A percentile compares a stretch with the other conserved stretches of the same genome.
These are phyloP conservation scores for Pseudorectes ferrugineus DNA, from an alignment of 2,113 vertebrate species.

Conservation along the genomic window DNA sequence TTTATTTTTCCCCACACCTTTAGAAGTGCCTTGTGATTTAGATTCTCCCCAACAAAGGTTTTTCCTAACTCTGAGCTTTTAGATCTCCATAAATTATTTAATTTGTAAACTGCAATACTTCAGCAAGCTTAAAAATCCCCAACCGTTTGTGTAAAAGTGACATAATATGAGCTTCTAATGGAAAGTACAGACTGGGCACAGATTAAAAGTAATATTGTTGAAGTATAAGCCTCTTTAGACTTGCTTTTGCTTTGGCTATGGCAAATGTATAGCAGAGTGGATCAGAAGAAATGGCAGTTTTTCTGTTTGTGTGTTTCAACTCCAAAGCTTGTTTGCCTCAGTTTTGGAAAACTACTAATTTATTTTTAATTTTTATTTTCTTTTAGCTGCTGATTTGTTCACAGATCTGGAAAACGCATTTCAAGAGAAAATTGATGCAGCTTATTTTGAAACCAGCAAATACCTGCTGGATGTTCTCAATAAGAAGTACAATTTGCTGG, in stretches of 20 bases:
- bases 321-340: not conserved
- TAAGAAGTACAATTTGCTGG: slow-evolving; percentile 90
- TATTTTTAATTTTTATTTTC: not conserved
- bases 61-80: not conserved
- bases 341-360: not conserved
- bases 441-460: slow-evolving; percentile 96
- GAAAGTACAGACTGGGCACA: not conserved
- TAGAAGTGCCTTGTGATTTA: not conserved
- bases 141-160: not conserved
- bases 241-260: not conserved
- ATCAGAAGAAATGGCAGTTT: not conserved
- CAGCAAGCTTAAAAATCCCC: not conserved
- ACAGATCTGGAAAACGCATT: slow-evolving; percentile 93
- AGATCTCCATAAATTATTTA: not conserved
- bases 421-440: slow-evolving; percentile 93
- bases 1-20: not conserved
- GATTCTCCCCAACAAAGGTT: accelerated
- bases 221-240: not conserved
- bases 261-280: not conserved
- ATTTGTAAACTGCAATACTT: not conserved
- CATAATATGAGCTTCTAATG: not conserved
- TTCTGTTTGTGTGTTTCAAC: not conserved
- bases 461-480: slow-evolving; percentile 93
- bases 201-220: not conserved
- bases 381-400: slow-evolving; percentile 86